phyloP scores from a whole-genome alignment of 2,797 vertebrate species.

The Brotula barbata region DNA sequence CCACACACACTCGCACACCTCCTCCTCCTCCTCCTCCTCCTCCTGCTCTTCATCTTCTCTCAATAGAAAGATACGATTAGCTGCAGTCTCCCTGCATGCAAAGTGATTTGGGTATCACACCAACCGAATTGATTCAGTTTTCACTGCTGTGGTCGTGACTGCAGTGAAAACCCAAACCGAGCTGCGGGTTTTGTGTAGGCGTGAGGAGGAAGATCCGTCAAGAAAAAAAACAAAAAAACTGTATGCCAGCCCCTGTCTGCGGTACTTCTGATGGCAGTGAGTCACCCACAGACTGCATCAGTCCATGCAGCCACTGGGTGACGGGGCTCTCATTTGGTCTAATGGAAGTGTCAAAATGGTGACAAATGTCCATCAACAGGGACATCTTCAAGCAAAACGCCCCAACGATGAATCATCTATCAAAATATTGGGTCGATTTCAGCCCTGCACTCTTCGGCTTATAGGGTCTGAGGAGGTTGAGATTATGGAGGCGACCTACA shows the following conservation, averaged over 20 bases:
- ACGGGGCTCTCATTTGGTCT: too few relatives aligned
- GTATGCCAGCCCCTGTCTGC: slow-evolving; percentile 3
- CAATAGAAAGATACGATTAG: slow-evolving; percentile 49
- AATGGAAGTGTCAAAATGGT: too few relatives aligned
- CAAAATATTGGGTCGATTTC: slow-evolving; percentile 5
- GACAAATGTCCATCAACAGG: too few relatives aligned
- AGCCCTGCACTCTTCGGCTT: neutral
- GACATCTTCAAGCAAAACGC: too few relatives aligned
- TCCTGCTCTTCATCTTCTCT: slow-evolving; percentile 31
- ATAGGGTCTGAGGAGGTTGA: neutral
- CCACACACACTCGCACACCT: slow-evolving; percentile 1
- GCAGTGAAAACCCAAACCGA: neutral
- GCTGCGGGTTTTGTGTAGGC: slow-evolving; percentile 12
- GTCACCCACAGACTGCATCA: too few relatives aligned
- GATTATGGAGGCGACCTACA: neutral
- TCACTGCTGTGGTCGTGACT: neutral
- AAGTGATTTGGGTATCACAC: slow-evolving; percentile 11
- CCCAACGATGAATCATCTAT: too few relatives aligned
- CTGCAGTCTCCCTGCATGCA: slow-evolving; percentile 14
- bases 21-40: slow-evolving; percentile 22
- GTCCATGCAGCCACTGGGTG: too few relatives aligned
- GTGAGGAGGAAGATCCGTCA: slow-evolving; percentile 30
- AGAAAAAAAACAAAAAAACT: too few relatives aligned
- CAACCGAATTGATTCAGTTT: neutral
- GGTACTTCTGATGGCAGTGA: neutral